Conservation (phyloP, 2,113 vertebrate species). For the Trogon surrucura region DNA sequence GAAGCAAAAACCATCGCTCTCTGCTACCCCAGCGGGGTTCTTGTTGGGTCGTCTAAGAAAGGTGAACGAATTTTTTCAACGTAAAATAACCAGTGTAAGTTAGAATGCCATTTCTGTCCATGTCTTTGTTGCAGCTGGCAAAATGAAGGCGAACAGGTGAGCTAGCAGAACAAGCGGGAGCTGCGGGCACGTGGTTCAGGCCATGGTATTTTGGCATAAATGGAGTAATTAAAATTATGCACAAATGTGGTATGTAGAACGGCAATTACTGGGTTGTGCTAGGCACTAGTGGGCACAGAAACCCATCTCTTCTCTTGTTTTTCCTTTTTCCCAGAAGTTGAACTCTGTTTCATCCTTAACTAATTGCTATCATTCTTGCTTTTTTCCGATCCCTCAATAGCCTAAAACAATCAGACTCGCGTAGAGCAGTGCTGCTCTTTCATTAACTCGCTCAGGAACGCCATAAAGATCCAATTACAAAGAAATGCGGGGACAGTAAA, state of each 20-base stretch:
- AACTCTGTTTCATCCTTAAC: background rate
- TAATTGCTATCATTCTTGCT: background rate
- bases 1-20: background rate
- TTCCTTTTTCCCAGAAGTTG: background rate
- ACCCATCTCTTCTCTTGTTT: background rate
- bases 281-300: background rate
- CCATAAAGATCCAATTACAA: conserved; percentile 2
- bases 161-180: background rate
- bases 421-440: background rate
- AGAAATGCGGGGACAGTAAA: background rate
- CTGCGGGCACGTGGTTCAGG: background rate
- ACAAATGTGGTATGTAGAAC: background rate
- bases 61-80: background rate
- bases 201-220: background rate
- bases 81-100: background rate
- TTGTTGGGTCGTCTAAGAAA: background rate
- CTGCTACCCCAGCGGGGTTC: background rate
- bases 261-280: background rate
- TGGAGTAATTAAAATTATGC: background rate
- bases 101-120: background rate
- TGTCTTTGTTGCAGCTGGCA: background rate
- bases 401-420: background rate
- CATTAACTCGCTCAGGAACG: background rate
- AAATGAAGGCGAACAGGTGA: background rate
- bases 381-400: background rate